Evolutionary conservation across 2,888 invertebrate genomes (phyloP).

Genomic region (Pristionchus entomophagus): DNA sequence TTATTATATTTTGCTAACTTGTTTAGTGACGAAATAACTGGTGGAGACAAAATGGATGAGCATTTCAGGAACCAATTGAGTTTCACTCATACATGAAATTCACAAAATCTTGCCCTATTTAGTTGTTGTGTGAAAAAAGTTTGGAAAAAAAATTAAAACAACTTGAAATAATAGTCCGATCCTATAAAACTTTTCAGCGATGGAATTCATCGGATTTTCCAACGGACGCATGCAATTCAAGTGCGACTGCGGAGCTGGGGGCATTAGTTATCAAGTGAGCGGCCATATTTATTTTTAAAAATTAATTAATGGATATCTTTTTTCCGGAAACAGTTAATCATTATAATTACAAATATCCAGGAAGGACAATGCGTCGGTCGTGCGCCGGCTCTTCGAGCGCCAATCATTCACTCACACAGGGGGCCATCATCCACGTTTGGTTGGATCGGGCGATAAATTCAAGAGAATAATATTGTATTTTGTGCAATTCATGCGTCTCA

Average conservation of each 20-base stretch:
- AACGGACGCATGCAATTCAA: background rate
- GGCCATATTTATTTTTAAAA: background rate
- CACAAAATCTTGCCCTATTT: background rate
- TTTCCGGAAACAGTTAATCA: background rate
- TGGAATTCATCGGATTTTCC: background rate
- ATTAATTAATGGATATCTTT: background rate
- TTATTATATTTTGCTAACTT: too few species aligned
- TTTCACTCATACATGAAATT: too few species aligned
- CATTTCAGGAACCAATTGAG: too few species aligned
- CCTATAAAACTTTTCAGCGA: background rate
- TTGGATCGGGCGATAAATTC: background rate
- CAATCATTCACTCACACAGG: background rate
- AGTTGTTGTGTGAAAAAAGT: background rate
- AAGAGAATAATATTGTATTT: too few species aligned
- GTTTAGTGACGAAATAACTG: too few species aligned
- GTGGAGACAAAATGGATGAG: too few species aligned
- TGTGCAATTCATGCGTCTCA: too few species aligned
- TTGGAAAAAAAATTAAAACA: background rate
- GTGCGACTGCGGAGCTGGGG: conserved; percentile 15
- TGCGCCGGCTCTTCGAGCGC: background rate
- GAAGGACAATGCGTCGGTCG: background rate
- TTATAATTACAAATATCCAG: background rate
- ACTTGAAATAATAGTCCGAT: too few species aligned
- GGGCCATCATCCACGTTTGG: background rate
- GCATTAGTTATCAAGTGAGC: background rate